These are phyloP conservation scores for Notechis scutatus DNA, from an alignment of 2,113 vertebrate genomes.

Conservation along the genomic window DNA sequence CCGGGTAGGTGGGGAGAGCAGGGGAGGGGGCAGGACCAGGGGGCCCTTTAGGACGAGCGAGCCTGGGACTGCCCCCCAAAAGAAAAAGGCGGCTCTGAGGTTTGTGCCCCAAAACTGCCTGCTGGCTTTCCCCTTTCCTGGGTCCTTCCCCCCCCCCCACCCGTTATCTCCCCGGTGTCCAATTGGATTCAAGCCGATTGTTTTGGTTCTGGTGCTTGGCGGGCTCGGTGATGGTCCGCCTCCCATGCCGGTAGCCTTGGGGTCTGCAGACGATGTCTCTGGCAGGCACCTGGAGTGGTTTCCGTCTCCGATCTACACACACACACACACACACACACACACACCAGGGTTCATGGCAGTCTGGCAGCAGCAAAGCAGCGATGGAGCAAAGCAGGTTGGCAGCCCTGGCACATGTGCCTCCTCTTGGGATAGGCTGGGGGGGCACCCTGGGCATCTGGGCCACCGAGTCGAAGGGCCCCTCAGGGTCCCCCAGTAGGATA, in stretches of 20 bases:
- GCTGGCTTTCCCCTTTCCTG: neutral
- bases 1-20: constrained; percentile 66
- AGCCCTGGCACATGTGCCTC: neutral
- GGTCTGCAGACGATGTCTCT: neutral
- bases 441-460: neutral
- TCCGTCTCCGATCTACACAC: neutral
- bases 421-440: neutral
- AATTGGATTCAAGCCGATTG: neutral
- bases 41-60: neutral
- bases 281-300: neutral
- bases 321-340: too few species aligned
- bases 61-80: too few species aligned
- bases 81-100: neutral
- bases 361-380: neutral
- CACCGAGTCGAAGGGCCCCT: neutral
- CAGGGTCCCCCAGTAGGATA: neutral
- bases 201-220: neutral
- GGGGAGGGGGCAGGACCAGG: neutral
- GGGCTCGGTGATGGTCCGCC: too few species aligned
- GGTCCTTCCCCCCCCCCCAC: too few species aligned
- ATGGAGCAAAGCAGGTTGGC: neutral
- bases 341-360: neutral
- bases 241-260: neutral
- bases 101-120: neutral
- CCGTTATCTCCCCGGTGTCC: too few species aligned